A percentile compares a stretch with the other conserved stretches of the same genome.
Evolutionary conservation across 37 sponge, comb jelly and placozoan species (phyloP).

Genomic region (Lycopodina hypogea): DNA sequence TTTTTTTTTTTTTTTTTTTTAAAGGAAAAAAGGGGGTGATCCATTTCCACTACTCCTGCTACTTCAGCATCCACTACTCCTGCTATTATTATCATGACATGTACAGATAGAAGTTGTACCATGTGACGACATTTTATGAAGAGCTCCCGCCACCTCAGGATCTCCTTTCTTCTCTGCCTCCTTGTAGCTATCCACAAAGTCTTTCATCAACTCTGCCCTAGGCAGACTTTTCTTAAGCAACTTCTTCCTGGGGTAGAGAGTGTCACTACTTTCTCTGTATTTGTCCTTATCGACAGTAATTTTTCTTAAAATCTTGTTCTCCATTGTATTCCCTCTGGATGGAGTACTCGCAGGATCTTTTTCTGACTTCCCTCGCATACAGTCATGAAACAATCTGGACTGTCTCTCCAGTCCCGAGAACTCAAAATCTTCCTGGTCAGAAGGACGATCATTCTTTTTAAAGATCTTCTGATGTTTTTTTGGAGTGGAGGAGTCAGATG

Average conservation of each 20-base stretch:
- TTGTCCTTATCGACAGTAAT: constrained; percentile 23
- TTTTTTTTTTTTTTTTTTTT: too few relatives aligned
- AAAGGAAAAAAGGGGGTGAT: too few relatives aligned
- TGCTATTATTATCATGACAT: neutral
- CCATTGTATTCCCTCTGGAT: neutral
- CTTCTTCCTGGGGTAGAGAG: constrained; percentile 20
- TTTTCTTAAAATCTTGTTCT: constrained; percentile 37
- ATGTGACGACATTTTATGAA: constrained; percentile 6
- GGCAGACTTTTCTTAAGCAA: constrained; percentile 45
- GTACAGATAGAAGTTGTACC: too few relatives aligned
- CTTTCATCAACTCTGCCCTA: constrained; percentile 19
- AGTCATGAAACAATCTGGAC: constrained; percentile 40
- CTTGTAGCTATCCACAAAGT: constrained; percentile 36
- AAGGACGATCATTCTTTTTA: neutral
- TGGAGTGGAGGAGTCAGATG: constrained; percentile 7
- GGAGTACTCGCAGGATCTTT: neutral
- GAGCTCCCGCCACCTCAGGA: constrained; percentile 6
- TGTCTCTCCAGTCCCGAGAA: constrained; percentile 61
- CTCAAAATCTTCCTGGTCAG: constrained; percentile 44
- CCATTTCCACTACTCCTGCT: too few relatives aligned
- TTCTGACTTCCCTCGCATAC: constrained; percentile 24
- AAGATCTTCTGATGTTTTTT: neutral
- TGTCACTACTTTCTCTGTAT: neutral
- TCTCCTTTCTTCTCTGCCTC: neutral
- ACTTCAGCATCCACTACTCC: too few relatives aligned